Conservation (phyloP, 2,113 vertebrate genomes). For the Pygoscelis adeliae region DNA sequence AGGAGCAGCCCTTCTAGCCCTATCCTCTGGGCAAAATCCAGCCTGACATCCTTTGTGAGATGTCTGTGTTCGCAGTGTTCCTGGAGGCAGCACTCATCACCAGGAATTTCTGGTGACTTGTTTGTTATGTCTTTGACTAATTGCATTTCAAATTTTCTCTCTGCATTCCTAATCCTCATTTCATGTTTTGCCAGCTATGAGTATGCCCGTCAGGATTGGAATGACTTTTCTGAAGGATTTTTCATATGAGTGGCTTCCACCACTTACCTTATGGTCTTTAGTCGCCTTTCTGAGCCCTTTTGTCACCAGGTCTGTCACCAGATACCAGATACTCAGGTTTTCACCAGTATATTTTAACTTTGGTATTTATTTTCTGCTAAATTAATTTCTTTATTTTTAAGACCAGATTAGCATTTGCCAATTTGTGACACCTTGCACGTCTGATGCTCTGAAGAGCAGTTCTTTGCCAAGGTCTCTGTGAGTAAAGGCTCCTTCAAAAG, state of each 20-base stretch:
- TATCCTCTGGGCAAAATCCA: not conserved
- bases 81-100: not conserved
- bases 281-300: not conserved
- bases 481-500: not conserved
- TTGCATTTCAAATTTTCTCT: not conserved
- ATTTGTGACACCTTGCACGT: not conserved
- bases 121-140: not conserved
- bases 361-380: not conserved
- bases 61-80: not conserved
- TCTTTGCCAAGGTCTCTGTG: not conserved
- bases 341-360: not conserved
- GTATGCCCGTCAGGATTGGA: not conserved
- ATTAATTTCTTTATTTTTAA: not conserved
- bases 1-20: not conserved
- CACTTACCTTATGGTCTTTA: not conserved
- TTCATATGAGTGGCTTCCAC: not conserved
- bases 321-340: not conserved
- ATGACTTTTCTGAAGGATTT: slow-evolving; percentile 8
- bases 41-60: not conserved
- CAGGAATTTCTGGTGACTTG: not conserved
- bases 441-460: not conserved
- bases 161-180: slow-evolving; percentile 1
- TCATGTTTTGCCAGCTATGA: not conserved
- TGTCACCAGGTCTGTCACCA: not conserved
- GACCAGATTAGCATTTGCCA: not conserved